phyloP scores from a whole-genome alignment of 23 tunicate species.

The Styela plicata region DNA sequence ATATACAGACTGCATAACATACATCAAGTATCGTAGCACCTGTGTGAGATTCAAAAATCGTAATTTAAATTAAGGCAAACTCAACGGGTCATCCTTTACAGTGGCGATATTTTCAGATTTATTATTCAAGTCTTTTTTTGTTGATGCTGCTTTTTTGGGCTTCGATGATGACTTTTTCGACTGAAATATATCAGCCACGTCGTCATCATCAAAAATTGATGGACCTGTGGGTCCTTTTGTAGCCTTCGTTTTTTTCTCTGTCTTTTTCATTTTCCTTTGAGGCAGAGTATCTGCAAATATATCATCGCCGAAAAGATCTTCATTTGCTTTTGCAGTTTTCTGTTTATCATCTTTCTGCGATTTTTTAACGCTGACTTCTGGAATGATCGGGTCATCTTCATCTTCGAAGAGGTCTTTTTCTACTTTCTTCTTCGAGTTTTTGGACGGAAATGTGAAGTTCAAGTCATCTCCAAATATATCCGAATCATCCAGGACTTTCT shows the following conservation, averaged over 20 bases:
- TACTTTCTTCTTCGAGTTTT: background rate
- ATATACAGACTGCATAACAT: too few species aligned
- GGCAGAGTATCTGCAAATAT: slow-evolving; percentile 1
- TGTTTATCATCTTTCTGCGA: slow-evolving; percentile 7
- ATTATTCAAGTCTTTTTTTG: slow-evolving; percentile 5
- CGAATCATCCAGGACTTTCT: background rate
- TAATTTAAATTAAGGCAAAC: background rate
- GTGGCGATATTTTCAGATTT: background rate
- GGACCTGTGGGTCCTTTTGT: background rate
- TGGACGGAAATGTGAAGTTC: background rate
- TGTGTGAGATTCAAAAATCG: background rate
- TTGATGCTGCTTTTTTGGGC: background rate
- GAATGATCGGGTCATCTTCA: background rate
- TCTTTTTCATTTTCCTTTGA: background rate
- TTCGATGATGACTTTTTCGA: background rate
- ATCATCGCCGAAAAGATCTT: slow-evolving; percentile 20
- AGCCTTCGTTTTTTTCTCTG: background rate
- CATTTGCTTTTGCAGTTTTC: slow-evolving; percentile 2
- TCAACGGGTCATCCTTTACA: slow-evolving; percentile 17
- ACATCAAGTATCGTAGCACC: too few species aligned
- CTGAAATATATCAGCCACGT: slow-evolving; percentile 10
- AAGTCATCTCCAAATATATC: slow-evolving; percentile 7
- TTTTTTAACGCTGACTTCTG: background rate
- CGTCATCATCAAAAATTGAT: slow-evolving; percentile 20
- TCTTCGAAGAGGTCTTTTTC: background rate